Evolutionary conservation across 2,888 invertebrate genomes (phyloP), one percentile per base, ranked within the genome.

Genomic region (Agonopterix arenella): DNA sequence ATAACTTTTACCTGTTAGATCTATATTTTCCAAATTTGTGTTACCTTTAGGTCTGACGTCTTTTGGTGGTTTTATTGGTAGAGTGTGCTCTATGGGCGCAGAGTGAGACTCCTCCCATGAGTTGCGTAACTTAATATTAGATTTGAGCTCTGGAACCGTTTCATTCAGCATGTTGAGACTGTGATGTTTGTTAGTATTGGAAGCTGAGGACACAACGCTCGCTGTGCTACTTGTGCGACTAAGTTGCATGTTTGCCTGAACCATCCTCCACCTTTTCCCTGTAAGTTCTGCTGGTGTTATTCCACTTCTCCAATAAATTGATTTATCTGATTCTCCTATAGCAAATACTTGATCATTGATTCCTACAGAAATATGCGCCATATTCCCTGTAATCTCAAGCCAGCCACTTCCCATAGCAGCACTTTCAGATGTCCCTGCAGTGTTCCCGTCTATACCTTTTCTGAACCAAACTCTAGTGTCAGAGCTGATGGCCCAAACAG

Each of bases 331-430:
- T 44, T 93, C 92, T 5, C 97, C 96, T 60, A 97, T 93, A 9
- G 94, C 97, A 91, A 96, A 96, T 8, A 95, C 93, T 90, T 97
- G 97, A 84, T 97, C 97, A 81, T 96, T 96, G 10, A 93, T 91
- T 37, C 96, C 94, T 51, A 97, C 94, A n/a, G 96, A 94, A 45
- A 97, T 90, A 69, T 94, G 90, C 16, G 93, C 91, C 92, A 97
- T 95, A 73, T 93, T 92, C 45, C 96, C 96, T 54, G 96, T 93
- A 91, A 97, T 96, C 89, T 96, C 95, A 36, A 97, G 92, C 97
- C 97, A 97, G 28, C 95, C 94, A 68, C 90, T 93, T 4, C 97
- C 97, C 64, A 93, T 93, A 8, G 96, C 95, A 52, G 94, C 89
- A 70, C 93, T 92, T 76, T 95, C 95, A 63, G 93, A 94, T 53